A percentile compares a stretch with the other conserved stretches of the same genome.
Conservation (phyloP, 2,113 vertebrate genomes). For the Serinus canaria region DNA sequence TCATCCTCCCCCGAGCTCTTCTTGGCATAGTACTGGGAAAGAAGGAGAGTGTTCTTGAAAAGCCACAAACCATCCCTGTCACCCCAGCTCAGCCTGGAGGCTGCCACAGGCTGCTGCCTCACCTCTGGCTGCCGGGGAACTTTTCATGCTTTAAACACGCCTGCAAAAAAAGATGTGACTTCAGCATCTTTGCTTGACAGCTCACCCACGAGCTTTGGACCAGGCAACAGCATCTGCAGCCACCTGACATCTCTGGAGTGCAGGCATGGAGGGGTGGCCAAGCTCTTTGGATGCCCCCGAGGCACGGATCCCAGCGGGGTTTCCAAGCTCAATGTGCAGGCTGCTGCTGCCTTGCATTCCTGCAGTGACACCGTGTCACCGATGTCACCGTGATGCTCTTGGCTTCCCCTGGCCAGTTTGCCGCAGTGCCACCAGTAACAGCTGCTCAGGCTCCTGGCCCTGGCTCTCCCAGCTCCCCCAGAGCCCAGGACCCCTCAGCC, state of each 20-base stretch:
- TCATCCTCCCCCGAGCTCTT: background rate
- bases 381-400: accelerated
- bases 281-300: background rate
- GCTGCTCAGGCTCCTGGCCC: background rate
- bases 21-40: background rate
- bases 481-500: accelerated
- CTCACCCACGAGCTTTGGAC: background rate
- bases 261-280: background rate
- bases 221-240: background rate
- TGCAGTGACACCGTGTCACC: accelerated
- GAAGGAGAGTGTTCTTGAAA: background rate
- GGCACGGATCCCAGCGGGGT: accelerated
- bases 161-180: background rate
- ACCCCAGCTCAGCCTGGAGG: background rate
- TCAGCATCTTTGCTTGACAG: background rate
- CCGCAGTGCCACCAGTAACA: accelerated
- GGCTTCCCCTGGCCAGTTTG: background rate
- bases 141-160: background rate
- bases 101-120: background rate
- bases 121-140: background rate
- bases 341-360: background rate
- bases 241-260: background rate
- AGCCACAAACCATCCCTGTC: background rate
- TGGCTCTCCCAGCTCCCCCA: background rate
- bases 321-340: background rate